Conservation (phyloP, 2,888 invertebrate genomes). For the Pyrochroa serraticornis region DNA sequence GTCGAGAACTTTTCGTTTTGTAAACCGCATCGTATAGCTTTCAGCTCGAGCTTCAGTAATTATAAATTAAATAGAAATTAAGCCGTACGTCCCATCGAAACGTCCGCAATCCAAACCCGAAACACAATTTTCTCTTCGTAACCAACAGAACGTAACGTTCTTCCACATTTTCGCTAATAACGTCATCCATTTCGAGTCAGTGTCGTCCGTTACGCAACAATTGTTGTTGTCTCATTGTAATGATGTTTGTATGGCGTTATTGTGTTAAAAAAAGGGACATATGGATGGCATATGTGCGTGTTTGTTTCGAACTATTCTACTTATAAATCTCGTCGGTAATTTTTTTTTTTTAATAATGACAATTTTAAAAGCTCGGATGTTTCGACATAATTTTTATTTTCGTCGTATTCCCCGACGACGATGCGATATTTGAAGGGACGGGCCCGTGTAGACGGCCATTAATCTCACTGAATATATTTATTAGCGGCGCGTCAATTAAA, state of each 20-base stretch:
- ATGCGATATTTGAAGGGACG: background rate
- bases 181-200: too few species aligned
- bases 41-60: conserved; percentile 37
- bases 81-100: background rate
- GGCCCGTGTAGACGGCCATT: conserved; percentile 8
- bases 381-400: conserved; percentile 22
- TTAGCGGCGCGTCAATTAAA: conserved; percentile 19
- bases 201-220: too few species aligned
- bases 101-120: too few species aligned
- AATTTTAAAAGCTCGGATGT: conserved; percentile 23
- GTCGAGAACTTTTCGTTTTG: conserved; percentile 35
- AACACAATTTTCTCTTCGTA: too few species aligned
- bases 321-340: too few species aligned
- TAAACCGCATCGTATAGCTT: conserved; percentile 42
- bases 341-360: conserved; percentile 21
- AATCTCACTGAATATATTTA: conserved; percentile 15
- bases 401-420: conserved; percentile 1
- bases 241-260: too few species aligned
- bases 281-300: too few species aligned
- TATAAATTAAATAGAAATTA: conserved; percentile 39
- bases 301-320: too few species aligned
- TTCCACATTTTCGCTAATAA: background rate
- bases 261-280: too few species aligned
- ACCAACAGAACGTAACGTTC: too few species aligned
- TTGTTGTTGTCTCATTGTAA: too few species aligned